Evolutionary conservation across 1,140 invertebrate species (phyloP).

Genomic region (Melipona quadrifasciata): DNA sequence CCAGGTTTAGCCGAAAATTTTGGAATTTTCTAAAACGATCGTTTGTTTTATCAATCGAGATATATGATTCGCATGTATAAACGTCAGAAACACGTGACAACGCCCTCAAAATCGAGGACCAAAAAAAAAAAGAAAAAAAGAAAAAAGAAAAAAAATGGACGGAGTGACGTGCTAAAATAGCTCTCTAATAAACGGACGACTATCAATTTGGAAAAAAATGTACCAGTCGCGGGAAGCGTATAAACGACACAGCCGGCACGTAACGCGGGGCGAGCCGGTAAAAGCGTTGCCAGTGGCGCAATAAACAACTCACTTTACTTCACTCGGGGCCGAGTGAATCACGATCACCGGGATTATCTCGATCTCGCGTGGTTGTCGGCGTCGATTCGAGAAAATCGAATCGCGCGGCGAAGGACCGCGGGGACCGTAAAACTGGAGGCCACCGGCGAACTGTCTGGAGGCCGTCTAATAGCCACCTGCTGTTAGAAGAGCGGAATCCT

Average conservation of each 20-base stretch:
- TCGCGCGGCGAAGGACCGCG: conserved; percentile 29
- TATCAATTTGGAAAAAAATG: not conserved
- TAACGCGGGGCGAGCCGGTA: not conserved
- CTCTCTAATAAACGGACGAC: conserved; percentile 1
- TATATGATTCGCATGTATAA: conserved; percentile 1
- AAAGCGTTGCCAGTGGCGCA: not conserved
- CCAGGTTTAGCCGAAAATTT: not conserved
- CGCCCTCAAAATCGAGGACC: no score
- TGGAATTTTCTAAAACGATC: not conserved
- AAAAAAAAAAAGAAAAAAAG: not conserved
- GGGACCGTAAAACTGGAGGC: conserved; percentile 45
- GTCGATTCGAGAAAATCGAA: conserved; percentile 59
- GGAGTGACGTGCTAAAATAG: not conserved
- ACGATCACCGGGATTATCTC: conserved; percentile 57
- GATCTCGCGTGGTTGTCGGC: conserved; percentile 23
- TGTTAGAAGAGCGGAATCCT: conserved; percentile 57
- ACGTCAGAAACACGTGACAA: not conserved
- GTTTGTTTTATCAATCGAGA: not conserved
- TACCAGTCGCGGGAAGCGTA: not conserved
- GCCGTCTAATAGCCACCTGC: conserved; percentile 63
- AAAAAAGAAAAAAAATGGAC: not conserved
- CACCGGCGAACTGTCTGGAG: conserved; percentile 5
- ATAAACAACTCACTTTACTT: conserved; percentile 49
- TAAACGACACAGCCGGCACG: not conserved
- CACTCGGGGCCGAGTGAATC: conserved; percentile 16